Percentiles rank a stretch among this genome's conserved stretches.
Conservation (phyloP, 1,140 invertebrate species). For the Bombus polaris region DNA sequence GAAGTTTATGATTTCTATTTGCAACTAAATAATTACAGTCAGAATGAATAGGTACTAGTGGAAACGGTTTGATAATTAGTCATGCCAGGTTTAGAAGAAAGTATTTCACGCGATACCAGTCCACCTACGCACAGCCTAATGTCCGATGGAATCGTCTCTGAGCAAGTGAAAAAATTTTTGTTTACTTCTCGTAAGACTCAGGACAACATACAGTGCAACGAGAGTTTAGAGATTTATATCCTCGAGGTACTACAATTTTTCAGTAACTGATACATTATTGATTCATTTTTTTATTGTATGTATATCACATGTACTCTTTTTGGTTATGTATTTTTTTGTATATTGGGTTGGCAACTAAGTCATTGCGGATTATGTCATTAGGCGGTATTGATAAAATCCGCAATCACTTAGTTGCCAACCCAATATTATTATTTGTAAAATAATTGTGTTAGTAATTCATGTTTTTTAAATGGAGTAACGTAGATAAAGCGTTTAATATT, state of each 20-base stretch:
- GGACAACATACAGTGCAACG: conserved; percentile 84
- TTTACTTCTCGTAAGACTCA: conserved; percentile 86
- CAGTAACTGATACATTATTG: not conserved
- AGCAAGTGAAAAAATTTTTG: conserved; percentile 91
- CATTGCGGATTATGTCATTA: too few relatives aligned
- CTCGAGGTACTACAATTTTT: conserved; percentile 85
- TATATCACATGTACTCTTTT: conserved; percentile 66
- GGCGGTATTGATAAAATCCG: too few relatives aligned
- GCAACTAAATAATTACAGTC: conserved; percentile 1
- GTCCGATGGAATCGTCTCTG: conserved; percentile 87
- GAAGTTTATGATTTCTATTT: conserved; percentile 21
- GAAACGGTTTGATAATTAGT: conserved; percentile 50
- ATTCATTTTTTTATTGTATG: conserved; percentile 1
- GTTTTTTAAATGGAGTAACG: not conserved
- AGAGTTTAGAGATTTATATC: conserved; percentile 90
- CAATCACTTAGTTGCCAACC: too few relatives aligned
- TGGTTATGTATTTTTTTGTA: conserved; percentile 59
- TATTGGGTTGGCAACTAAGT: too few relatives aligned
- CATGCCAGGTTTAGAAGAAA: conserved; percentile 78
- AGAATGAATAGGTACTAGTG: conserved; percentile 39
- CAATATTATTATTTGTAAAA: not conserved
- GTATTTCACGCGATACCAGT: conserved; percentile 74
- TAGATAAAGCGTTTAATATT: not conserved
- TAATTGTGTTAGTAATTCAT: not conserved
- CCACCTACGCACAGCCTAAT: conserved; percentile 83